These are phyloP conservation scores for Eueremaeus valkanovi DNA, from an alignment of 2,888 invertebrate species.

Conservation along the genomic window DNA sequence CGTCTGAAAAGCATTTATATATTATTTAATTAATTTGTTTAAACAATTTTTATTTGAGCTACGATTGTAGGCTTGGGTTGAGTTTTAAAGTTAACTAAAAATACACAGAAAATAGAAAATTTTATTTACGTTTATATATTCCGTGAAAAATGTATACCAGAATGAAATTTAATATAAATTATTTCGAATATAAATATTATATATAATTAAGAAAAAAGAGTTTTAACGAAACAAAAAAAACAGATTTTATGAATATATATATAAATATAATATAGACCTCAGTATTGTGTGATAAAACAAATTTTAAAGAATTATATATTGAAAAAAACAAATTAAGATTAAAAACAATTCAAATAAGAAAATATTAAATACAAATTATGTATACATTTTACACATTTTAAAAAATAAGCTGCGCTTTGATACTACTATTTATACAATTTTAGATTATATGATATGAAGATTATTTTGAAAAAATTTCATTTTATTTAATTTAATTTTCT, in stretches of 20 bases:
- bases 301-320: neutral
- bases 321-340: neutral
- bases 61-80: neutral
- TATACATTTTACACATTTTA: slow-evolving; percentile 30
- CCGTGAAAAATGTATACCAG: slow-evolving; percentile 25
- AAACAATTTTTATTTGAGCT: neutral
- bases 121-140: slow-evolving; percentile 19
- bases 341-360: neutral
- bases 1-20: too few species aligned
- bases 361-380: slow-evolving; percentile 13
- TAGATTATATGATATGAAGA: neutral
- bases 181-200: neutral
- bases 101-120: neutral
- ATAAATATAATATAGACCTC: slow-evolving; percentile 33
- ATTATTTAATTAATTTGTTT: too few species aligned
- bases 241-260: too few species aligned
- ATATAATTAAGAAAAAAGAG: neutral
- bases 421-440: slow-evolving; percentile 10
- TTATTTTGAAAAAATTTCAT: slow-evolving; percentile 1
- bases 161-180: slow-evolving; percentile 26
- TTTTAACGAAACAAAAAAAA: too few species aligned
- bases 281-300: slow-evolving; percentile 33
- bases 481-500: slow-evolving; percentile 14
- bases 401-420: neutral
- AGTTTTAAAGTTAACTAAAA: neutral